Evolutionary conservation across 2,113 vertebrate species (phyloP).

Genomic region (Rhea americana): DNA sequence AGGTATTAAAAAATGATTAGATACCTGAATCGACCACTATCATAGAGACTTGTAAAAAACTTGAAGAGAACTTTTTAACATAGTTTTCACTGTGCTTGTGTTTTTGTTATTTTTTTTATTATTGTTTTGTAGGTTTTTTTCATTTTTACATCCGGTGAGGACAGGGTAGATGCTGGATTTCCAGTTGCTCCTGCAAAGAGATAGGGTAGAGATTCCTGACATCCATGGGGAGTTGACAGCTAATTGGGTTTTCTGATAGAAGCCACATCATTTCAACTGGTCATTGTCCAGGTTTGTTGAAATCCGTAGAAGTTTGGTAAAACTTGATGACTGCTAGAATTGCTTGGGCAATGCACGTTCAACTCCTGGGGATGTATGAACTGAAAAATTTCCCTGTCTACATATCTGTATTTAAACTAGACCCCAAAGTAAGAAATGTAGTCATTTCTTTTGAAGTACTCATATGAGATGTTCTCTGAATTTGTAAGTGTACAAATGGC

Average conservation of each 20-base stretch:
- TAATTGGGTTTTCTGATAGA: neutral
- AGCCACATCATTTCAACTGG: neutral
- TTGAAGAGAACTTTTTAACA: neutral
- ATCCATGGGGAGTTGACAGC: neutral
- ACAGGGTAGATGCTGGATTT: neutral
- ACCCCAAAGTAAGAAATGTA: neutral
- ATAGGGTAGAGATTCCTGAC: neutral
- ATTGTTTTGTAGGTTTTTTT: neutral
- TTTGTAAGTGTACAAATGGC: neutral
- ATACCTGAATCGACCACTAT: neutral
- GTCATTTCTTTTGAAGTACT: neutral
- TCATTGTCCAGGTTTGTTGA: neutral
- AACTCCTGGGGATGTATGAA: neutral
- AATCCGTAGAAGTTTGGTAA: neutral
- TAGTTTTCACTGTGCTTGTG: neutral
- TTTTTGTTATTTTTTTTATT: neutral
- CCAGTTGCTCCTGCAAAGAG: neutral
- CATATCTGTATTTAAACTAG: neutral
- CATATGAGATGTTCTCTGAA: neutral
- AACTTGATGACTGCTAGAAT: neutral
- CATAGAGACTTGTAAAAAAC: neutral
- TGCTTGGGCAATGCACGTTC: neutral
- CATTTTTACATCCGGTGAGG: neutral
- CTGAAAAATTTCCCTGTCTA: neutral
- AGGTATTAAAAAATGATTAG: neutral